Conservation (phyloP, 92 coral and sea anemone species). For the Virgularia gustaviana region DNA sequence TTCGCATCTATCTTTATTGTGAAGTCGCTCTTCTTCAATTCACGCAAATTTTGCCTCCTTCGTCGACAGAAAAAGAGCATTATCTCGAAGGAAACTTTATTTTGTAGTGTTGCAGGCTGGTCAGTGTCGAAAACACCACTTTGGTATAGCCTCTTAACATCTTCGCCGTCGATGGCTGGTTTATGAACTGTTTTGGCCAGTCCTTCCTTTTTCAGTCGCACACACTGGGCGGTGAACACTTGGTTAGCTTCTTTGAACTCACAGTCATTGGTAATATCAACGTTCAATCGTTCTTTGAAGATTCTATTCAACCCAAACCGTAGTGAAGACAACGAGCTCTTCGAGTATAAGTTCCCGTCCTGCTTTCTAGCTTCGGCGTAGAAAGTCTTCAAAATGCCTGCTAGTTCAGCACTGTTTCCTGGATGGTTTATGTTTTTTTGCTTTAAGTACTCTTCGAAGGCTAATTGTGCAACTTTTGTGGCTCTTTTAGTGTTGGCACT, state of each 20-base stretch:
- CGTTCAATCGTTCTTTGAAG: constrained; percentile 4
- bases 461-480: constrained; percentile 27
- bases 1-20: constrained; percentile 10
- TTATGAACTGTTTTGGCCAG: constrained; percentile 28
- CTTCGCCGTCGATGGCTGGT: constrained; percentile 28
- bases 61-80: constrained; percentile 22
- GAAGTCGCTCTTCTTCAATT: background rate
- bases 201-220: constrained; percentile 14
- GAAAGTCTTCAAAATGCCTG: constrained; percentile 22
- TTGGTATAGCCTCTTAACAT: constrained; percentile 25
- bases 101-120: constrained; percentile 19
- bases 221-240: constrained; percentile 26
- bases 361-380: constrained; percentile 36
- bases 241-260: constrained; percentile 26
- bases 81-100: constrained; percentile 37
- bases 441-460: constrained; percentile 34
- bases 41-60: background rate
- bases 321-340: constrained; percentile 20
- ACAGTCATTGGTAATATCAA: constrained; percentile 27
- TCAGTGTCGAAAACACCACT: constrained; percentile 39
- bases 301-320: constrained; percentile 24
- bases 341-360: constrained; percentile 26
- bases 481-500: constrained; percentile 31
- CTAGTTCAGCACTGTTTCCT: constrained; percentile 22
- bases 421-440: constrained; percentile 41